Base-by-base conservation (phyloP, 1,140 invertebrate species). In the Ceratina japonica region DNA sequence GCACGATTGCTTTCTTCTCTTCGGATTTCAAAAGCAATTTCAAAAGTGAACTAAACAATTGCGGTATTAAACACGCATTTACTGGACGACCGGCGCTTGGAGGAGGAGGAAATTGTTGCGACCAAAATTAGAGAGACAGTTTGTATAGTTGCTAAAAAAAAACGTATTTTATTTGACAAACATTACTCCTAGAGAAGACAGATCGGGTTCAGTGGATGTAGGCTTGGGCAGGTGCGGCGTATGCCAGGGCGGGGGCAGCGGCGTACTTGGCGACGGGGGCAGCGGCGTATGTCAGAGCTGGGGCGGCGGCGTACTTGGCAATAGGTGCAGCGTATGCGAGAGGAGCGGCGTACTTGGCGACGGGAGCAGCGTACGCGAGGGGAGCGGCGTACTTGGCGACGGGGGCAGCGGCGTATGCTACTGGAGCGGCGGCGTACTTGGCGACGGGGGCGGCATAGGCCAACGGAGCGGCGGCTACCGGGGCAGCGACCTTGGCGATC, bases 131-230 rank as follows among this genome's bases (percentile, higher is more conserved):
- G 4, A n/a, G 15, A 24, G n/a, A 1, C 7, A 22, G 15, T 27
- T 15, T 16, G 16, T 74, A 16, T 82, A 77, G 12, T 82, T 86
- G 84, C 84, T 85, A 76, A 49, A 68, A 83, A 69, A 82, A 51
- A 22, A 18, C 70, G 20, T 75, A 56, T 59, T 86, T 85, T 85
- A 82, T 82, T 85, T 51, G 64, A 56, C 20, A 72, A 75, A 63
- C 61, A 85, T 66, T 63, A 63, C 76, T 81, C 77, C 81, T 86
- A 86, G 65, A 24, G 22, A 27, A 49, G 49, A 49, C 52, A 69
- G 63, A 72, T 87, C 77, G 54, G 65, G 31, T 87, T 88, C 84
- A 88, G 69, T 88, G 85, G 80, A 83, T 49, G 75, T 70, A 62
- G 77, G 81, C 65, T 58, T 75, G 85, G 15, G 85, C 74, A 59